Evolutionary conservation across 1,140 invertebrate genomes (phyloP).

Genomic region (Drosophila sp.): DNA sequence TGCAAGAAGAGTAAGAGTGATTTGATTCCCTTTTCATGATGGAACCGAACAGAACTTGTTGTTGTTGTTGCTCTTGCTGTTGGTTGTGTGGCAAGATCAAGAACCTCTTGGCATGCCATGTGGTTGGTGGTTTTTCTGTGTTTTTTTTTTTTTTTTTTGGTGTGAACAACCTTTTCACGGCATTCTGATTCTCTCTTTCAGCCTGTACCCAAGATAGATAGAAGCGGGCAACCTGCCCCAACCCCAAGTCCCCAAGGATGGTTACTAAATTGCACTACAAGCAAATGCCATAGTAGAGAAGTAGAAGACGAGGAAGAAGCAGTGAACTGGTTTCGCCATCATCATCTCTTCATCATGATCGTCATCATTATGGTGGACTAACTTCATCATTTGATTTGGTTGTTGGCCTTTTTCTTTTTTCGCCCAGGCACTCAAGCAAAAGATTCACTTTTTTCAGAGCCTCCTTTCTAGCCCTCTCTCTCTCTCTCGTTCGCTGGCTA

Average conservation of each 20-base stretch:
- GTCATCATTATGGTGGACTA: neutral
- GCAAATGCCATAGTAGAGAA: conserved; percentile 8
- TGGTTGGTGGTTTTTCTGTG: conserved; percentile 71
- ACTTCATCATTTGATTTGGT: conserved; percentile 13
- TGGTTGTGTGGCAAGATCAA: conserved; percentile 61
- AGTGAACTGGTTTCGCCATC: conserved; percentile 56
- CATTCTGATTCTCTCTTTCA: conserved; percentile 62
- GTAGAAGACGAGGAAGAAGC: conserved; percentile 18
- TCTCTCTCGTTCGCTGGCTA: neutral
- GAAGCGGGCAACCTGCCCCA: conserved; percentile 49
- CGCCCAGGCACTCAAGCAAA: conserved; percentile 54
- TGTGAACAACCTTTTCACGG: conserved; percentile 83
- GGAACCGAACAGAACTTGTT: conserved; percentile 20
- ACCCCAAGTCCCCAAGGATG: conserved; percentile 52
- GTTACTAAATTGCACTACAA: conserved; percentile 21
- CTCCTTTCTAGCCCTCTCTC: conserved; percentile 23
- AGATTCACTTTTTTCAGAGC: conserved; percentile 77
- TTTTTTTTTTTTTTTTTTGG: conserved; percentile 4
- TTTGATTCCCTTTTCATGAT: conserved; percentile 79
- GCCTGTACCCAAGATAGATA: conserved; percentile 40
- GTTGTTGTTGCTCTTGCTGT: conserved; percentile 20
- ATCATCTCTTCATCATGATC: conserved; percentile 49
- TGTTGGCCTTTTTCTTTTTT: conserved; percentile 34
- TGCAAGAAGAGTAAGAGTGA: conserved; percentile 80
- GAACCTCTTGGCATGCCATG: conserved; percentile 76